Evolutionary conservation across 2,113 vertebrate species (phyloP).

Genomic region (Mormyrus lacerda): DNA sequence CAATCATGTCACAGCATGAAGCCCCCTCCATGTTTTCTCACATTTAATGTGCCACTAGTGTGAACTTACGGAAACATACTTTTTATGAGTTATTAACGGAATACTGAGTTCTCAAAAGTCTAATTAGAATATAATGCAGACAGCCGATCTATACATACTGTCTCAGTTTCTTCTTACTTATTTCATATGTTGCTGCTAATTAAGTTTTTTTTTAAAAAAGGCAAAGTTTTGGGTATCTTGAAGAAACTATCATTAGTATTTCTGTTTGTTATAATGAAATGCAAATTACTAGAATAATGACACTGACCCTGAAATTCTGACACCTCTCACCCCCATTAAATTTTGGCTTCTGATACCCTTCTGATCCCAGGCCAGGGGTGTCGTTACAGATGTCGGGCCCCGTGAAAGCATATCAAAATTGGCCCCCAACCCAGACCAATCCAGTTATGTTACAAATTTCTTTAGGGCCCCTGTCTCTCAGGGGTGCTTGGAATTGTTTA

Average conservation of each 20-base stretch:
- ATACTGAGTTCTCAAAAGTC: background rate
- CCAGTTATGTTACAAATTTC: no score
- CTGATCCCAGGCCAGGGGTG: background rate
- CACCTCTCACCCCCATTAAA: background rate
- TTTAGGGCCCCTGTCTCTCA: no score
- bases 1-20: background rate
- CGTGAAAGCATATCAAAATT: no score
- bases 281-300: background rate
- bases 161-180: background rate
- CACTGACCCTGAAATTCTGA: background rate
- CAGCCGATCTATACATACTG: background rate
- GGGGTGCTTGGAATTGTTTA: no score
- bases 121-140: background rate
- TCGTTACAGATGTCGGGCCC: no score
- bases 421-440: no score
- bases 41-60: background rate
- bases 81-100: background rate
- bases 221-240: background rate
- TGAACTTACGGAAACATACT: background rate
- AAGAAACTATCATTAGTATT: background rate
- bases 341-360: background rate
- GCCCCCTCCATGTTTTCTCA: background rate
- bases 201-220: background rate
- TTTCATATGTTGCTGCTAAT: background rate
- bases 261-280: background rate